Evolutionary conservation across 2,797 vertebrate species (phyloP).

Genomic region (Picus viridis): DNA sequence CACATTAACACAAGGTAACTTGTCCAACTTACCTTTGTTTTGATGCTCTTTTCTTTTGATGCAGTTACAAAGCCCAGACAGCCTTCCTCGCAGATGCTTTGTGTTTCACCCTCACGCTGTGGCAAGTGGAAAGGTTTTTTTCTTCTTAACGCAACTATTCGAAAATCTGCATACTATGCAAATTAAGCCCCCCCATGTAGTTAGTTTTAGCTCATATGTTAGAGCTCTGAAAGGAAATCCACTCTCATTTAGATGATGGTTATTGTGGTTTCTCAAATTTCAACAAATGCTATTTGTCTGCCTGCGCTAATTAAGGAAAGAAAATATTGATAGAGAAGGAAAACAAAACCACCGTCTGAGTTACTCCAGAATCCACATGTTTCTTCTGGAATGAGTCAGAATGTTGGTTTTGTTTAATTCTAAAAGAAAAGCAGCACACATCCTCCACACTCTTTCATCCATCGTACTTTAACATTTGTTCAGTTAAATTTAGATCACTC

Average conservation of each 20-base stretch:
- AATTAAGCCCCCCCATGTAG: neutral
- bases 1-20: neutral
- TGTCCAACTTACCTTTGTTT: slow-evolving; percentile 32
- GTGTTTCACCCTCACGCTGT: neutral
- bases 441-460: neutral
- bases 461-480: neutral
- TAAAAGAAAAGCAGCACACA: neutral
- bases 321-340: slow-evolving; percentile 11
- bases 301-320: slow-evolving; percentile 36
- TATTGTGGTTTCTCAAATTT: slow-evolving; percentile 57
- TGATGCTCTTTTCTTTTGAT: neutral
- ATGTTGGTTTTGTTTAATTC: neutral
- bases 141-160: neutral
- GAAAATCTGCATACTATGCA: neutral
- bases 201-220: neutral
- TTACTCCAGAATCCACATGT: neutral
- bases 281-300: slow-evolving; percentile 30
- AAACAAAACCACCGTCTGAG: neutral
- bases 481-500: neutral
- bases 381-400: neutral
- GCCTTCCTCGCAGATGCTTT: neutral
- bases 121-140: neutral
- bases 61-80: neutral
- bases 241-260: neutral
- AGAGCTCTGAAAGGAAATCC: slow-evolving; percentile 37